A percentile compares a stretch with the other conserved stretches of the same genome.
Conservation (phyloP, 2,888 invertebrate genomes). For the Hypsopygia costalis region DNA sequence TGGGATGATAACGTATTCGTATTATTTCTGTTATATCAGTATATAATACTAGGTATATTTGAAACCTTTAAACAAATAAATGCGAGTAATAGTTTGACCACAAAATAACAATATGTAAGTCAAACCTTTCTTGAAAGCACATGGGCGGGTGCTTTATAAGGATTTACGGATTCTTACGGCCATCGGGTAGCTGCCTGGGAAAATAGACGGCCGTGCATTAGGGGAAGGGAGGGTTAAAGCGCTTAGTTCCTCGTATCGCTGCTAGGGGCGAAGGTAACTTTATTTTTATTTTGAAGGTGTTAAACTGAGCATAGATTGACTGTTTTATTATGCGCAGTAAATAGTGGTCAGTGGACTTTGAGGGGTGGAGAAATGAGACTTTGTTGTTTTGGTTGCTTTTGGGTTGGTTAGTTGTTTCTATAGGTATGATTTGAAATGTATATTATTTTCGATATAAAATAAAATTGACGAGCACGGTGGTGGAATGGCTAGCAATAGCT, state of each 20-base stretch:
- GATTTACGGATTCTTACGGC: neutral
- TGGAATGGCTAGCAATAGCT: too few species aligned
- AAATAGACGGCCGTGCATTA: constrained; percentile 61
- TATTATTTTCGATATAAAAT: too few species aligned
- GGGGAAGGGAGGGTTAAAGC: constrained; percentile 47
- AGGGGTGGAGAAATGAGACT: neutral
- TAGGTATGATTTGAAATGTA: too few species aligned
- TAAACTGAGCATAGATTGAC: neutral
- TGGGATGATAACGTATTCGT: too few species aligned
- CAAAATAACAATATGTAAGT: neutral
- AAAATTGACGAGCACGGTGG: too few species aligned
- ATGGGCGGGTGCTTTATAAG: neutral
- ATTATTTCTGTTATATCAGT: too few species aligned
- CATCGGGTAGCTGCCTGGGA: constrained; percentile 46
- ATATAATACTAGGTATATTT: too few species aligned
- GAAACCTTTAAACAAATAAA: too few species aligned
- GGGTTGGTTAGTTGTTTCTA: too few species aligned
- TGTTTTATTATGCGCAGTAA: constrained; percentile 3
- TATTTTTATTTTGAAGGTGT: constrained; percentile 1
- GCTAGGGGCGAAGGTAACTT: neutral
- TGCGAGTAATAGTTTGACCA: neutral
- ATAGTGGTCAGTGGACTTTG: neutral
- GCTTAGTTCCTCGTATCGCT: constrained; percentile 31
- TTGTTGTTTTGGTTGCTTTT: too few species aligned
- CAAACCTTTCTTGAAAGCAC: neutral